A percentile compares a stretch with the other conserved stretches of the same genome.
Evolutionary conservation across 53 echinoderm and acorn worm genomes (phyloP).

Genomic region (Echinarachnius parma): DNA sequence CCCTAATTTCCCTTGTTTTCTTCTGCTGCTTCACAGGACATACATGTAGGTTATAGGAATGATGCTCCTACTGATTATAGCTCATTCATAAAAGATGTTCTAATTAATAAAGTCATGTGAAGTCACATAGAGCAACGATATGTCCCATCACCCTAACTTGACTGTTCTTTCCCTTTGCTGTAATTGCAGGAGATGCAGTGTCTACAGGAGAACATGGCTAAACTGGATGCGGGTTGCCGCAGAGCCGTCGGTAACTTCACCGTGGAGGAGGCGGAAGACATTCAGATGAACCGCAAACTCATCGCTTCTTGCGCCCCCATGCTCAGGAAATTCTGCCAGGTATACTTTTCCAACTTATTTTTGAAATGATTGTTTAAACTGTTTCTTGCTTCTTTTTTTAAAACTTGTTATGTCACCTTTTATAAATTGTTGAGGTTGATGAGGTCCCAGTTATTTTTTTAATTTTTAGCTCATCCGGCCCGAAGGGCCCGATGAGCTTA

Average conservation of each 20-base stretch:
- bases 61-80: not conserved
- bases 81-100: too few species aligned
- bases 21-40: not conserved
- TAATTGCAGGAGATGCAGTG: slow-evolving; percentile 70
- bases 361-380: not conserved
- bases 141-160: not conserved
- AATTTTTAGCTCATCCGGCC: too few species aligned
- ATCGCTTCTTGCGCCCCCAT: slow-evolving; percentile 93
- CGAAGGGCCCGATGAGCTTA: too few species aligned
- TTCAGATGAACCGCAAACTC: slow-evolving; percentile 85
- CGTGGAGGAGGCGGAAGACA: slow-evolving; percentile 80
- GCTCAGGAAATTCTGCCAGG: slow-evolving; percentile 91
- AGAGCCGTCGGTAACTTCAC: slow-evolving; percentile 69
- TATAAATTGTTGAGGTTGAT: not conserved
- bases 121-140: too few species aligned
- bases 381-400: not conserved
- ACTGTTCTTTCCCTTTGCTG: not conserved
- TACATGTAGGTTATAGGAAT: not conserved
- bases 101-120: too few species aligned
- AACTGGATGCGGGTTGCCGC: slow-evolving; percentile 41
- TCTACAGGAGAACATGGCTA: slow-evolving; percentile 61
- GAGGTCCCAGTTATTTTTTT: not conserved
- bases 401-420: too few species aligned
- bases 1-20: too few species aligned
- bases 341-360: slow-evolving; percentile 24